Conservation (phyloP, 1,140 invertebrate species). For the Eupeodes corollae region DNA sequence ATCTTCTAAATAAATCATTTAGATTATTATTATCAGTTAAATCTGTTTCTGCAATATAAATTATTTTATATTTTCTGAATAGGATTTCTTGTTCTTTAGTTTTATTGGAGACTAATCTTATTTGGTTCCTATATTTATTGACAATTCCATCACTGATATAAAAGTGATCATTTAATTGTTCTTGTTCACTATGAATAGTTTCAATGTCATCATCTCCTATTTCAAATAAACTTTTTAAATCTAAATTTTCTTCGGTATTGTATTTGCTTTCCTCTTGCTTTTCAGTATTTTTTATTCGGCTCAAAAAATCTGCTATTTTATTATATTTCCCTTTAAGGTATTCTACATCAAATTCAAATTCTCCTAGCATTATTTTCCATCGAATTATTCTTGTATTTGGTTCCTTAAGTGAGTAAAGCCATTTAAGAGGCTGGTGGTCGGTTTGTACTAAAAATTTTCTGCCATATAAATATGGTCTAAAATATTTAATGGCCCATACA, state of each 20-base stretch:
- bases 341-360: conserved; percentile 13
- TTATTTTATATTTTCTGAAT: no score
- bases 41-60: no score
- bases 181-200: not conserved
- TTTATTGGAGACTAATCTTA: no score
- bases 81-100: no score
- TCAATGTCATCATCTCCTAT: not conserved
- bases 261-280: conserved; percentile 14
- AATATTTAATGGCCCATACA: conserved; percentile 38
- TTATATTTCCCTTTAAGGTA: no score
- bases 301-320: no score
- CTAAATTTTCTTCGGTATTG: conserved; percentile 8
- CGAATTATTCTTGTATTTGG: conserved; percentile 8
- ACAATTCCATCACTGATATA: not conserved
- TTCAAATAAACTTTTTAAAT: not conserved
- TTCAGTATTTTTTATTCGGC: conserved; percentile 9
- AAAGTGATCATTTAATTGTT: not conserved
- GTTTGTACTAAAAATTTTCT: conserved; percentile 8
- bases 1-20: no score
- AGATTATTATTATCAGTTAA: no score
- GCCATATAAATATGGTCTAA: conserved; percentile 17
- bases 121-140: not conserved
- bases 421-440: conserved; percentile 10
- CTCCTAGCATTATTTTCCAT: conserved; percentile 11
- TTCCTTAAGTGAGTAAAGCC: conserved; percentile 11